Conservation (phyloP, 2,797 vertebrate genomes). For the Psittacula derbiana region DNA sequence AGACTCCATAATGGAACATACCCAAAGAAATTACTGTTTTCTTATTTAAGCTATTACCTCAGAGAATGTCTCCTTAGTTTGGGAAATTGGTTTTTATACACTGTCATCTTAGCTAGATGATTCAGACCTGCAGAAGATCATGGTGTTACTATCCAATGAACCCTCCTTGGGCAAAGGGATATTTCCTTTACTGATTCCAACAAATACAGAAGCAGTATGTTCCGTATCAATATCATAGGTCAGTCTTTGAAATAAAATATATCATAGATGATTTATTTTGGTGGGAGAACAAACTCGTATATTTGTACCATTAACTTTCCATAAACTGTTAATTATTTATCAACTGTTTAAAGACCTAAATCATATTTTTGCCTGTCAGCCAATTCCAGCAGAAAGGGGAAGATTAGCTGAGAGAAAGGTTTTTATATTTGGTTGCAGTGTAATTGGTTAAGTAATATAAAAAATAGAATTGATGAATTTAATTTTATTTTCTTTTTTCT, state of each 20-base stretch:
- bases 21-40: not conserved
- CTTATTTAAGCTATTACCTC: not conserved
- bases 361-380: not conserved
- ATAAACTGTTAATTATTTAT: slow-evolving; percentile 14
- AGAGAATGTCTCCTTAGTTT: not conserved
- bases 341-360: slow-evolving; percentile 22
- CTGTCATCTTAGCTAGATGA: not conserved
- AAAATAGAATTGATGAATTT: slow-evolving; percentile 47
- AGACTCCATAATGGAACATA: not conserved
- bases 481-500: slow-evolving; percentile 20
- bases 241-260: not conserved
- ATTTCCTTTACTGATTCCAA: not conserved
- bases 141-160: not conserved
- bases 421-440: not conserved
- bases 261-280: not conserved
- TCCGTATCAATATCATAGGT: not conserved
- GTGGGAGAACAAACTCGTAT: not conserved
- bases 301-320: not conserved
- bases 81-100: not conserved
- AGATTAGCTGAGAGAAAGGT: not conserved
- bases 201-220: not conserved
- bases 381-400: not conserved
- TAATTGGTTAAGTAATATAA: not conserved
- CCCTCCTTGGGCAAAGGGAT: not conserved
- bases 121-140: not conserved